Evolutionary conservation across 2,888 invertebrate genomes (phyloP), one percentile per base, ranked within the genome.

Genomic region (Caenorhabditis parvicauda): DNA sequence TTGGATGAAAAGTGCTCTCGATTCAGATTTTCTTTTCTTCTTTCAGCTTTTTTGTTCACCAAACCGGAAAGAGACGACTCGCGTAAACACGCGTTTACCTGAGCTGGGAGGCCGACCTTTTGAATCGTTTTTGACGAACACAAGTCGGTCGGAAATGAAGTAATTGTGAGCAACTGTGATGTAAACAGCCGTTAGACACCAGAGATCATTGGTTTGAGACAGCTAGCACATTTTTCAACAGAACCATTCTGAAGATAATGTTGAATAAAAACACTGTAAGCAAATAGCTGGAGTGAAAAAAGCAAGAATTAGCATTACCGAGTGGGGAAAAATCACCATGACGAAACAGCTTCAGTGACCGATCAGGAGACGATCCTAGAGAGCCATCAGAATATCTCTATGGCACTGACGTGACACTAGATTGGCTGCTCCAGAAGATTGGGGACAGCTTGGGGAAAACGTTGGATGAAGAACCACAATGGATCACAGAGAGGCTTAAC

Each of bases 401-500:
- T 48, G 67, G 67, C 6, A 76, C 75, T 0, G 71, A 74, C 37
- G 70, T 76, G n/a, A 70, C 72, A 4, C 64, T 76, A 6, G 73
- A 76, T 48, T 76, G 76, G 76, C 58, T 76, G 1, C 58, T 74
- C 9, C 71, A 76, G 55, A 37, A 71, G 39, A 55, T 76, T 22
- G 62, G 60, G 9, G 74, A 76, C 45, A 73, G 72, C 48, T 47
- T 64, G 24, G 56, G 52, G 22, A 63, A 64, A 27, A 17, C 59
- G 29, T 58, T 72, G 19, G 64, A 65, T 6, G 70, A 68, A 21
- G 74, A 74, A 51, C 75, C 76, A n/a, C 73, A 74, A 43, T 76
- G 75, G 75, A 76, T 76, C 37, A 70, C 74, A 2, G 76, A 76
- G 54, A 39, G 72, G 5, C 52, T 76, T 52, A 76, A 76, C 45